phyloP scores from a whole-genome alignment of 2,797 vertebrate genomes.

The Aldrovandia affinis region DNA sequence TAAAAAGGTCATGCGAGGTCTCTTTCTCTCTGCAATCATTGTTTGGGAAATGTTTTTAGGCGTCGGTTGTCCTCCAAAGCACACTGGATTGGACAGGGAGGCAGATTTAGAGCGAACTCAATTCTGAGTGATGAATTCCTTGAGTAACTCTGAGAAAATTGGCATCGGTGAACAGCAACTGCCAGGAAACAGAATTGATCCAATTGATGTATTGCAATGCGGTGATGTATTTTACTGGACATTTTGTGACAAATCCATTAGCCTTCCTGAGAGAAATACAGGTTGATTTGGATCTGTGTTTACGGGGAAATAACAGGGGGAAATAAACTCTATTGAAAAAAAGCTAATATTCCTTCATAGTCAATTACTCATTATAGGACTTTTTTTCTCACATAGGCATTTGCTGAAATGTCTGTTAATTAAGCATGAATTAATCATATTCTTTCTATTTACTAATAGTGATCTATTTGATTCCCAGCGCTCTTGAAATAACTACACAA shows the following conservation, averaged over 20 bases:
- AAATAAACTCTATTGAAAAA: neutral
- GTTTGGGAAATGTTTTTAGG: neutral
- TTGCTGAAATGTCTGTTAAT: neutral
- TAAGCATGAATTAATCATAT: neutral
- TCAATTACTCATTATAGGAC: too few species aligned
- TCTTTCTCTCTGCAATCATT: neutral
- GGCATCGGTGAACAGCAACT: neutral
- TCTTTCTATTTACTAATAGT: neutral
- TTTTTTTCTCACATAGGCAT: neutral
- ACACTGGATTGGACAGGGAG: neutral
- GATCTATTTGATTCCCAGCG: neutral
- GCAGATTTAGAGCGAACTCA: slow-evolving; percentile 1
- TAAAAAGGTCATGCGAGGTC: neutral
- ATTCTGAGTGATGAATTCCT: slow-evolving; percentile 8
- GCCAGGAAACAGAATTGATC: slow-evolving; percentile 16
- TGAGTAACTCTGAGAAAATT: slow-evolving; percentile 3
- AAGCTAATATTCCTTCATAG: neutral
- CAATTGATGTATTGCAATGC: neutral
- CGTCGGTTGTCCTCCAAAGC: neutral
- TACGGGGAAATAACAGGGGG: neutral
- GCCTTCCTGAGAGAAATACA: neutral
- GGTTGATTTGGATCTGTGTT: slow-evolving; percentile 8
- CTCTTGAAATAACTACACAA: neutral
- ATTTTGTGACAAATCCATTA: slow-evolving; percentile 6
- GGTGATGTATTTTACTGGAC: neutral